Conservation (phyloP, 2,888 invertebrate species). For the Drosophila niveifrons region DNA sequence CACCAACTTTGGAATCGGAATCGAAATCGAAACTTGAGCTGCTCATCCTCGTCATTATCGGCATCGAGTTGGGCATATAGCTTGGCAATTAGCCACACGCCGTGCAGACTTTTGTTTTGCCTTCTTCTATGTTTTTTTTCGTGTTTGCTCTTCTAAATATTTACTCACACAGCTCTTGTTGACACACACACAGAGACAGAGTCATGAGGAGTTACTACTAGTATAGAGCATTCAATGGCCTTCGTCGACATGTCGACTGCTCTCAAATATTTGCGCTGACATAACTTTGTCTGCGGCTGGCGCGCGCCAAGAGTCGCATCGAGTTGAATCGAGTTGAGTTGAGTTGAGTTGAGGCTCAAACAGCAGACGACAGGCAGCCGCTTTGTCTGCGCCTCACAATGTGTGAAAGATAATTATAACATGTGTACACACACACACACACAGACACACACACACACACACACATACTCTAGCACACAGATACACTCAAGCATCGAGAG, state of each 20-base stretch:
- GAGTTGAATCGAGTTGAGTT: constrained; percentile 28
- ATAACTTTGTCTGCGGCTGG: constrained; percentile 79
- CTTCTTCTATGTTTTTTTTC: constrained; percentile 4
- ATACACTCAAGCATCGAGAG: not conserved
- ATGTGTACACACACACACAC: constrained; percentile 51
- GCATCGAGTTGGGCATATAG: constrained; percentile 23
- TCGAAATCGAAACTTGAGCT: constrained; percentile 12
- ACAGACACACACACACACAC: constrained; percentile 25
- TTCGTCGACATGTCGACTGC: constrained; percentile 46
- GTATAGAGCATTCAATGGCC: constrained; percentile 24
- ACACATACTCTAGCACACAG: constrained; percentile 6
- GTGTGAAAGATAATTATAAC: constrained; percentile 77
- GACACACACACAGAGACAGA: constrained; percentile 34
- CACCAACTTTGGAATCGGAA: constrained; percentile 34
- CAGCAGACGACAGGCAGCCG: constrained; percentile 56
- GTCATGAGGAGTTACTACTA: too few species aligned
- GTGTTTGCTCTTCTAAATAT: constrained; percentile 61
- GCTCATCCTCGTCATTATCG: not conserved
- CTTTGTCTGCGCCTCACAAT: constrained; percentile 65
- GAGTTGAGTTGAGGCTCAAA: constrained; percentile 8
- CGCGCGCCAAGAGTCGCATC: constrained; percentile 48
- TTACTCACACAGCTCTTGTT: constrained; percentile 64
- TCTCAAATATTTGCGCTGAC: constrained; percentile 76
- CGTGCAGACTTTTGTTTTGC: constrained; percentile 18
- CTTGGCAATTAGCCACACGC: constrained; percentile 75